Evolutionary conservation across 2,113 vertebrate species (phyloP).

Genomic region (Willisornis vidua): DNA sequence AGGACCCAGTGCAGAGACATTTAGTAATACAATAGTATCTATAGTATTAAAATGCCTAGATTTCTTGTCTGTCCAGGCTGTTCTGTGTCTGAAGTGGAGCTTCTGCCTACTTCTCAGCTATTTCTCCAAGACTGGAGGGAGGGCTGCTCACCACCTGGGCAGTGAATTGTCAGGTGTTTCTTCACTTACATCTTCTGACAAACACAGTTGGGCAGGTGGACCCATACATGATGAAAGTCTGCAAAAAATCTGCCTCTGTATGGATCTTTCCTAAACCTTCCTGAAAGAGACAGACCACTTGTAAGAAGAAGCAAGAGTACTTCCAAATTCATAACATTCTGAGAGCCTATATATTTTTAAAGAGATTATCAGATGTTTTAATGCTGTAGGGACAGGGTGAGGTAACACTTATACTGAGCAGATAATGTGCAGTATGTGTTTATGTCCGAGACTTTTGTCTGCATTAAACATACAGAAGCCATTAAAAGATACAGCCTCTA

Average conservation of each 20-base stretch:
- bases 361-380: neutral
- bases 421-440: neutral
- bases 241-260: neutral
- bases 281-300: neutral
- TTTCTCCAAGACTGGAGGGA: neutral
- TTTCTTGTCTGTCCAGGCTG: neutral
- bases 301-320: neutral
- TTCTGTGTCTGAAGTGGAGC: neutral
- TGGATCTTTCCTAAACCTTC: neutral
- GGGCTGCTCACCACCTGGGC: neutral
- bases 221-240: neutral
- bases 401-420: neutral
- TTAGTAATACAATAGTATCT: neutral
- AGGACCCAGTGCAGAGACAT: neutral
- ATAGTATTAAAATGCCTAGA: neutral
- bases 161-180: neutral
- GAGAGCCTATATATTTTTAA: neutral
- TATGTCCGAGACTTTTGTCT: neutral
- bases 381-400: neutral
- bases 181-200: neutral
- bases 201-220: neutral
- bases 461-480: neutral
- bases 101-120: neutral
- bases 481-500: neutral
- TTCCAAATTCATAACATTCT: neutral